Evolutionary conservation across 2,888 invertebrate genomes (phyloP), one percentile per base, ranked within the genome.

Genomic region (Pollenia labialis): DNA sequence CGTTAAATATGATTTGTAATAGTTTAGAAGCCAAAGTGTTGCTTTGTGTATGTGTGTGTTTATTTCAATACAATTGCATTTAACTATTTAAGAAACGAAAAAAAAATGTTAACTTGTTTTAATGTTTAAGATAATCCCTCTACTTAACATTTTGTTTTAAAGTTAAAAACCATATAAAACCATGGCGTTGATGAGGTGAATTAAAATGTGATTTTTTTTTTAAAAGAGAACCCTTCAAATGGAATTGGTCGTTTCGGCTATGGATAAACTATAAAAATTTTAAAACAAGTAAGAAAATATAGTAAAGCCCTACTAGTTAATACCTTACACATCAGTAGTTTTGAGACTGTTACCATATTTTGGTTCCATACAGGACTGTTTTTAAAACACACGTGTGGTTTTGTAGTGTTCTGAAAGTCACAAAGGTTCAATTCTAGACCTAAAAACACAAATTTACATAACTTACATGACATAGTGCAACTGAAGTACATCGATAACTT

Each of bases 41-140:
- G 44, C 14, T 52, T 69, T 60, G 32, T 16, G 40, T 18, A 46
- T n/a, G 42, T 11, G 3, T 16, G 18, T 46, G 54, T 2, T 81
- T 74, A 4, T n/a, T 32, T n/a, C 52, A 75, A 71, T 71, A 71
- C 71, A 76, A 64, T 16, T 77, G 71, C 48, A 83, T 64, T 82
- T 76, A 62, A 82, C 32, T 23, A 52, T 71, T 64, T 56, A 58
- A 64, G 42, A 81, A 56, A 72, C 40, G 40, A 16, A 54, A 42
- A 71, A 77, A 74, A 74, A 60, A 74, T 23, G 52, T 84, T 23
- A 72, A 79, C 14, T 77, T 74, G 56, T 68, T 10, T 75, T 77
- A 84, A 84, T 84, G 58, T 32, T 58, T 42, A 4, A 72, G 77
- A 84, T 84, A 72, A 83, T 71, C 64, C 42, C 77, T 50, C 44